Evolutionary conservation across 2,797 vertebrate genomes (phyloP).

Genomic region (Chloroceryle amazona): DNA sequence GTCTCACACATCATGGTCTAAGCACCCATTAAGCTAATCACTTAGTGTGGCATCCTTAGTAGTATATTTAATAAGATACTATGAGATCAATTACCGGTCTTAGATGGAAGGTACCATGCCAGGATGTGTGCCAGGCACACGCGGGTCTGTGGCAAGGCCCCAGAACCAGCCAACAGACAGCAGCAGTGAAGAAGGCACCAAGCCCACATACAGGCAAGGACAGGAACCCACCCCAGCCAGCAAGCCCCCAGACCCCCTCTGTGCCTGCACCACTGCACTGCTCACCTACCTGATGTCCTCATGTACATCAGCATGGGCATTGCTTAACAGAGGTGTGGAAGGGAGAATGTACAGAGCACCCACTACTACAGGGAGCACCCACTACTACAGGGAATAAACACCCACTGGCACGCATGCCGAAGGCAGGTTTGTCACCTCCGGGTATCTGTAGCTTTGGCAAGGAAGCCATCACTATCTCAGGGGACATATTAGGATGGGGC

Average conservation of each 20-base stretch:
- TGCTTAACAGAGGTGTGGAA: not conserved
- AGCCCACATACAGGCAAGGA: not conserved
- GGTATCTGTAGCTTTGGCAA: not conserved
- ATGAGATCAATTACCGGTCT: not conserved
- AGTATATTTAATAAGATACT: not conserved
- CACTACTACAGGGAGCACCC: not conserved
- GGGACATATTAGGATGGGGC: not conserved
- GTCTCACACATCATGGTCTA: not conserved
- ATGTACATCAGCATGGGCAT: not conserved
- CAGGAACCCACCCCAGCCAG: not conserved
- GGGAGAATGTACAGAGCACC: not conserved
- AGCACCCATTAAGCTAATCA: not conserved
- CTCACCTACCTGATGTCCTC: not conserved
- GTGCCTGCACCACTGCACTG: not conserved
- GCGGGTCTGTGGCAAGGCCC: not conserved
- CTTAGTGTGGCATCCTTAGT: not conserved
- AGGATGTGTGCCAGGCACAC: accelerated
- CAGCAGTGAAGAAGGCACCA: not conserved
- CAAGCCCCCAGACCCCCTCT: not conserved
- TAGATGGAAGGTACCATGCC: not conserved
- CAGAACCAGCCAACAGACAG: not conserved
- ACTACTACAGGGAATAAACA: not conserved
- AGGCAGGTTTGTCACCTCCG: not conserved
- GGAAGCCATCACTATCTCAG: not conserved
- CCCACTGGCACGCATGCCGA: not conserved